Base-by-base conservation (phyloP, 2,888 invertebrate species). In the Agriotes lineatus region DNA sequence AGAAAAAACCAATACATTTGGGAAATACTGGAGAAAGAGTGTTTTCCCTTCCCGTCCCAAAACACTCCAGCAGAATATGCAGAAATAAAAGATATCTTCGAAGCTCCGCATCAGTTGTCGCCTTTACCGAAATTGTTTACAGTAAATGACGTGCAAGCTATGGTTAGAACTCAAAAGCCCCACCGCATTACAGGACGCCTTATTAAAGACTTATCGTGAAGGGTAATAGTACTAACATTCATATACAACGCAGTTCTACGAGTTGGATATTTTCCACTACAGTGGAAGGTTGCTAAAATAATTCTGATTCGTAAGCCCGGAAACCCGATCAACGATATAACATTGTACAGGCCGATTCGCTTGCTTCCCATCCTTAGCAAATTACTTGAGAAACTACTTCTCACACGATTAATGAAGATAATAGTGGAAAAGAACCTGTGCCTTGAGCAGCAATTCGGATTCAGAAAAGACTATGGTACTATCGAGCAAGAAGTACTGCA, bases 261-360 rank as follows among this genome's bases (percentile, higher is more conserved):
- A 25, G 10, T 48, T 3, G 48, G 10, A 10, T 20, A 25, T 12
- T 20, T 48, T n/a, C 48, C 48, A 25, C 20, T 22, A 2, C 22
- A 48, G 22, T 48, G 48, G 48, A 48, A 48, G 12, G 48, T 12
- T 20, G 20, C 25, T 10, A n/a, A 48, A 22, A 48, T 48, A 48
- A 48, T 48, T n/a, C 12, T 48, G 12, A 20, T 48, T 22, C n/a
- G n/a, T 20, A 48, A 48, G 12, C 48, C 48, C 9, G 20, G 48
- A 22, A 48, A 48, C 14, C 44, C 44, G n/a, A 4, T 7, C 16
- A 44, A 44, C 18, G 44, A 16, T 44, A 16, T 44, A 22, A 10
- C 12, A 20, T 22, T 6, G 2, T 20, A 48, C 48, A 48, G 48
- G 12, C 48, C 22, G 19, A 48, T 48, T 22, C 19, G 48, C 48